Evolutionary conservation across 2,113 vertebrate species (phyloP), one percentile per base, ranked within the genome.

Genomic region (Micromys minutus): DNA sequence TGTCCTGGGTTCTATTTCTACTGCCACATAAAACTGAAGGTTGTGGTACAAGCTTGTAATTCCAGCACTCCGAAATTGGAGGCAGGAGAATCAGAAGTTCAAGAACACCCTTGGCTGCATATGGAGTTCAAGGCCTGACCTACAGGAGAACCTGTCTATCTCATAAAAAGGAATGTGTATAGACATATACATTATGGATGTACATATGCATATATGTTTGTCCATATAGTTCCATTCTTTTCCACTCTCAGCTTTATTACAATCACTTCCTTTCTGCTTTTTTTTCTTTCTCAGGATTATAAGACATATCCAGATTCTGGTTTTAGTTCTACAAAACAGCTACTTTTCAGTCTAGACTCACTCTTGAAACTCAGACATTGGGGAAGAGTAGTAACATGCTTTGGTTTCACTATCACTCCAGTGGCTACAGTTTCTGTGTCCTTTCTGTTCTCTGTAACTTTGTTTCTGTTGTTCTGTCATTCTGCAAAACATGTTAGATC

Each of bases 381-480:
- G 87, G 34, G 84, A 88, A 91, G 69, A 50, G 86, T 89, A 84
- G 50, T 69, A 36, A 93, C 89, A 96, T 85, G 71, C 31, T 79
- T 0, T 65, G 85, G 31, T 92, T 95, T 97, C 84, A 34, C 55
- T 80, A 52, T 89, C 65, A 74, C 61, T 31, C 1, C 39, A 45
- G 65, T 71, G 31, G 75, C 63, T 94, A 52, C 7, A n/a, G 26
- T 91, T 85, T 95, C 83, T 72, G 89, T 95, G 67, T 85, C 34
- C 55, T 26, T 89, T 96, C 77, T 96, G 81, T 71, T 95, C 89
- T 90, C 83, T 71, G 86, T 45, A 52, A 36, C 93, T 90, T 92
- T 92, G 39, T 90, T 92, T 89, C 67, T 75, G 55, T 79, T 26
- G 15, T 9, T 24, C 29, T 69, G 52, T 81, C 36, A 17, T 9